Conservation (phyloP, 1,140 invertebrate species). For the Oppia nitens region DNA sequence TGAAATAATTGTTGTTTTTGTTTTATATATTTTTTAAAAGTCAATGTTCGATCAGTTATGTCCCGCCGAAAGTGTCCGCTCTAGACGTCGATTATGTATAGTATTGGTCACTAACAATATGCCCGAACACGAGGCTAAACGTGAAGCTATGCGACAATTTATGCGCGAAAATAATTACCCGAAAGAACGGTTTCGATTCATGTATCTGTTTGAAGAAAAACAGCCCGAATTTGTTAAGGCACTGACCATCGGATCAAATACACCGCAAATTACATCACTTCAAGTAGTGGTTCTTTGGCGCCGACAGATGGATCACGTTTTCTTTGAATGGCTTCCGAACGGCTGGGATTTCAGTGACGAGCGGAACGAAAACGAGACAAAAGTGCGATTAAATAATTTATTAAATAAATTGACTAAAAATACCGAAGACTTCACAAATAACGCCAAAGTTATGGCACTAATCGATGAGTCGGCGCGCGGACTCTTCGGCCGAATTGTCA, state of each 20-base stretch:
- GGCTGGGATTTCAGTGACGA: constrained; percentile 38
- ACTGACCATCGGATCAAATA: constrained; percentile 39
- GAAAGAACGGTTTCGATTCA: constrained; percentile 35
- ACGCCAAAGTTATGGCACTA: constrained; percentile 25
- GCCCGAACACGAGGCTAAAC: constrained; percentile 28
- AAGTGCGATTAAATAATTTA: constrained; percentile 47
- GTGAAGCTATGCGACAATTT: constrained; percentile 32
- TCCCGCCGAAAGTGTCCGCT: constrained; percentile 61
- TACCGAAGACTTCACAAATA: constrained; percentile 37
- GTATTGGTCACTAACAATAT: constrained; percentile 57
- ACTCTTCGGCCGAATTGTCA: constrained; percentile 48
- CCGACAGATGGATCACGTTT: constrained; percentile 58
- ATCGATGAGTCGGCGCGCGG: constrained; percentile 52
- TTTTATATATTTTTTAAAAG: constrained; percentile 32
- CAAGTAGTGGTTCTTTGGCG: constrained; percentile 73
- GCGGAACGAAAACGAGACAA: constrained; percentile 47
- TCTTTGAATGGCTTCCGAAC: constrained; percentile 69
- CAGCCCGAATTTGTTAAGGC: constrained; percentile 63
- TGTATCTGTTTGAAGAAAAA: constrained; percentile 66
- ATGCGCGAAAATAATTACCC: constrained; percentile 35
- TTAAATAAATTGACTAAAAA: constrained; percentile 50
- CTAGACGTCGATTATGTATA: constrained; percentile 67
- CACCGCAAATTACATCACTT: constrained; percentile 27
- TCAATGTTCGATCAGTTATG: constrained; percentile 63
- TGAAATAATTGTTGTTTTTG: background rate